phyloP scores from a whole-genome alignment of 2,888 invertebrate genomes.

The Rambutsinella grinnellia region DNA sequence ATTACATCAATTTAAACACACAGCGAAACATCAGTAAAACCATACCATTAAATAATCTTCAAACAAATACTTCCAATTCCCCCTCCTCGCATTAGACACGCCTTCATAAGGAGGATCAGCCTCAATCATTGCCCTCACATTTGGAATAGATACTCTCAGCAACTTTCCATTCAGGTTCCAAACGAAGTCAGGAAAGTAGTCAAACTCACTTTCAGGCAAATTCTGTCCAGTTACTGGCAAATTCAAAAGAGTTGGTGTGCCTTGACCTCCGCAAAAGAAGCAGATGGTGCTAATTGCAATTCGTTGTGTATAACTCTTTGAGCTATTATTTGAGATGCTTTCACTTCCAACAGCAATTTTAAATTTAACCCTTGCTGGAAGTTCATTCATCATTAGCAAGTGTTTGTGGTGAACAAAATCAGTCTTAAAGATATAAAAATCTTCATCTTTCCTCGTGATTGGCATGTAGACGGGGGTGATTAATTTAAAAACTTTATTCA shows the following conservation, averaged over 20 bases:
- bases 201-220: constrained; percentile 1
- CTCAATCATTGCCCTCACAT: constrained; percentile 56
- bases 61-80: too few relatives aligned
- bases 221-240: constrained; percentile 12
- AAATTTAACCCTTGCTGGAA: constrained; percentile 38
- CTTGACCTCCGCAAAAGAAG: constrained; percentile 42
- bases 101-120: constrained; percentile 43
- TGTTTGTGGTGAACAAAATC: constrained; percentile 6
- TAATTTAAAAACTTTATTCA: constrained; percentile 32
- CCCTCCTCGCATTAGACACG: neutral
- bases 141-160: constrained; percentile 35
- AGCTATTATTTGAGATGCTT: neutral
- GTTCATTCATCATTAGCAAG: constrained; percentile 38
- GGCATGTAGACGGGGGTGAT: constrained; percentile 49
- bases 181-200: constrained; percentile 58
- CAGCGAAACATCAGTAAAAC: too few relatives aligned
- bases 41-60: too few relatives aligned
- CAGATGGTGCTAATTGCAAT: constrained; percentile 20
- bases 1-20: too few relatives aligned
- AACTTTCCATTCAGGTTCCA: constrained; percentile 48
- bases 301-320: too few relatives aligned
- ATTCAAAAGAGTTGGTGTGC: constrained; percentile 24
- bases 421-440: constrained; percentile 49
- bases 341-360: constrained; percentile 37
- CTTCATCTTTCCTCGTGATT: constrained; percentile 47